Base-by-base conservation (phyloP, 2,888 invertebrate species). In the Elegia similella region DNA sequence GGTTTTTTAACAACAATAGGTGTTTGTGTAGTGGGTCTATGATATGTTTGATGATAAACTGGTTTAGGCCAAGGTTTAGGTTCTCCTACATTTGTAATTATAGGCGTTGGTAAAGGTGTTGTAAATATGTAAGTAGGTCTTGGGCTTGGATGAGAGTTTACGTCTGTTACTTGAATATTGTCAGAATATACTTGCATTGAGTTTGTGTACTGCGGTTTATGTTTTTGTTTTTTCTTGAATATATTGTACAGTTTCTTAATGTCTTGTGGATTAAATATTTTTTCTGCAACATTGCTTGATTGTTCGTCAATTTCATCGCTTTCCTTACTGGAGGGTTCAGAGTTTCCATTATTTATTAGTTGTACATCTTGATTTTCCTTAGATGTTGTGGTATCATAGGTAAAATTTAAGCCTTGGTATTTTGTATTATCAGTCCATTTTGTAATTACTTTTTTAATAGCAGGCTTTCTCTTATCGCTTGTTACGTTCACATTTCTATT, bases 371-470 rank as follows among this genome's bases (percentile, higher is more conserved):
- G 23, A 16, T 62, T 64, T 64, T 77, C 78, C 34, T 66, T 64
- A 0, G 77, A 74, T 8, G 70, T 64, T 38, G 72, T 72, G 29
- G 73, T 72, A 65, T 92, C 92, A 46, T 81, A 81, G 56, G 85
- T 80, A 62, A 89, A 85, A 60, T 92, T 80, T 61, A 92, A 75
- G 61, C 90, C 88, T 47, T 88, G 84, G 48, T 83, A 77, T 65
- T 88, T 89, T 1, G 89, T 85, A 64, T 83, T 82, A 62, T 92
- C 92, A 0, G 85, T 87, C 93, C 92, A 93, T 78, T 92, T 92
- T 0, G 92, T 93, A 0, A 92, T 64, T 3, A 93, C 82, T 76
- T 89, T 92, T 76, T 74, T 82, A 23, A 89, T 91, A 7, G 73
- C 61, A n/a, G 85, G 79, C 67, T 80, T 88, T 57, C 71, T 78